Evolutionary conservation across 2,797 vertebrate genomes (phyloP).

Genomic region (Rhinatrema bivittatum): DNA sequence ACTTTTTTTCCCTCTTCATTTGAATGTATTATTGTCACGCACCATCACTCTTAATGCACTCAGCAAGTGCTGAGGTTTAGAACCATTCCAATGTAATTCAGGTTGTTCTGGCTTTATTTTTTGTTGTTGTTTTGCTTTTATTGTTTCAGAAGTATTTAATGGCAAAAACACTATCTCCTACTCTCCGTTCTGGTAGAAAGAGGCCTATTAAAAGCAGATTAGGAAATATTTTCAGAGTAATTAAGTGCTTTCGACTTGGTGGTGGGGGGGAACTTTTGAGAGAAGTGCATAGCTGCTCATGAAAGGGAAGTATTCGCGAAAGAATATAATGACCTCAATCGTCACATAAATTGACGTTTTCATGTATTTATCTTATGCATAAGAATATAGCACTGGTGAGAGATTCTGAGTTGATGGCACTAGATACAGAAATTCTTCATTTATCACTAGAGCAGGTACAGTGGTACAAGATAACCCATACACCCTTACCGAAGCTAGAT

Average conservation of each 20-base stretch:
- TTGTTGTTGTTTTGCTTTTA: not conserved
- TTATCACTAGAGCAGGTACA: too few relatives aligned
- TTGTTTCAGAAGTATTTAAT: constrained; percentile 2
- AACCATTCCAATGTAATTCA: constrained; percentile 5
- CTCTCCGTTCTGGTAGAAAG: rapidly evolving
- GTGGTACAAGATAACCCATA: too few relatives aligned
- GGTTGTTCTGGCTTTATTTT: not conserved
- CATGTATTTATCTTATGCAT: too few relatives aligned
- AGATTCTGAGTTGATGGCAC: too few relatives aligned
- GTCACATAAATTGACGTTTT: too few relatives aligned
- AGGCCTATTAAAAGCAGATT: not conserved
- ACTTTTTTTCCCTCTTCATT: constrained; percentile 1
- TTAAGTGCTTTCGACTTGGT: not conserved
- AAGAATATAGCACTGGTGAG: too few relatives aligned
- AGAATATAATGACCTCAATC: too few relatives aligned
- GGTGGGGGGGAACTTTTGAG: constrained; percentile 4
- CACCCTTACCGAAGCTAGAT: too few relatives aligned
- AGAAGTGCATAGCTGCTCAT: not conserved
- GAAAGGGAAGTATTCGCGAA: not conserved
- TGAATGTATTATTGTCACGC: not conserved
- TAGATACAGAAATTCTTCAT: too few relatives aligned
- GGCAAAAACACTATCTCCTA: not conserved
- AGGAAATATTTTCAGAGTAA: not conserved
- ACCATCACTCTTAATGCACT: not conserved
- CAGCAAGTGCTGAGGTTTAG: not conserved